Evolutionary conservation across 2,797 vertebrate species (phyloP).

Genomic region (Liasis olivaceus): DNA sequence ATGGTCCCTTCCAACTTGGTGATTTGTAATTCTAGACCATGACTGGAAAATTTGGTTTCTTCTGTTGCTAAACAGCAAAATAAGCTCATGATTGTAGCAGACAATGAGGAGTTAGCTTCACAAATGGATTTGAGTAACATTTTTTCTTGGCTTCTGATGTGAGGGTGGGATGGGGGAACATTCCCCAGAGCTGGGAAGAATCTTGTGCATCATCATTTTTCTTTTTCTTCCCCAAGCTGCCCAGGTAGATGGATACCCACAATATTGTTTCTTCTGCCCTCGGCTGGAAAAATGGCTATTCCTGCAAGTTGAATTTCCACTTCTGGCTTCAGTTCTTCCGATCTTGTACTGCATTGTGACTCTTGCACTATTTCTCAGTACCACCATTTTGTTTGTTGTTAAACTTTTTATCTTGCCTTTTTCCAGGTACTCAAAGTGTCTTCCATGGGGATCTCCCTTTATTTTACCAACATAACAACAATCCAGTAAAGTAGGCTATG

Average conservation of each 20-base stretch:
- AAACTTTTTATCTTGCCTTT: background rate
- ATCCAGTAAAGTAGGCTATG: background rate
- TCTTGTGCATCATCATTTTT: too few species aligned
- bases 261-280: background rate
- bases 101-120: background rate
- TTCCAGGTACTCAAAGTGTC: background rate
- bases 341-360: background rate
- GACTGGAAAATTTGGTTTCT: background rate
- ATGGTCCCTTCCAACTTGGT: background rate
- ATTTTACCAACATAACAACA: background rate
- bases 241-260: background rate
- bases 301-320: background rate
- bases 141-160: background rate
- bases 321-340: background rate
- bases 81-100: background rate
- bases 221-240: background rate
- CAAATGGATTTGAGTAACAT: background rate
- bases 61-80: background rate
- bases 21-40: background rate
- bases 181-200: background rate
- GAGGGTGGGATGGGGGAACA: background rate
- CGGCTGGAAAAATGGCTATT: background rate
- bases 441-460: background rate
- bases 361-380: background rate
- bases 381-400: background rate